These are phyloP conservation scores for Helicoverpa assulta DNA, from an alignment of 2,888 invertebrate species.

Conservation along the genomic window DNA sequence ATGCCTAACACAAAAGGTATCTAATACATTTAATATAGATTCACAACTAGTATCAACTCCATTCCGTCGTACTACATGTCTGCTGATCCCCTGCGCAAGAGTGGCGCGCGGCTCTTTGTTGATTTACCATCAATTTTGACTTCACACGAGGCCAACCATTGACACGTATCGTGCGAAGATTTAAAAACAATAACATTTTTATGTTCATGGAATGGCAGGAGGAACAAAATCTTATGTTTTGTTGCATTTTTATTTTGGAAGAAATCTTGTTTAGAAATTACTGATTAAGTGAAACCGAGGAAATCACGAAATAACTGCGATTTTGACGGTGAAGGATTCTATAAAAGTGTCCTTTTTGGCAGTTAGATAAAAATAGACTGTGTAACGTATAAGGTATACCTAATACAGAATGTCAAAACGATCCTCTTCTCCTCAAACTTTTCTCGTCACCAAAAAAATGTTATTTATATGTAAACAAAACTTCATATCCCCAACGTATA, in stretches of 20 bases:
- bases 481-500: neutral
- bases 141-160: conserved; percentile 68
- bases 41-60: conserved; percentile 54
- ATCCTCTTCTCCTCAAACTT: neutral
- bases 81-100: conserved; percentile 63
- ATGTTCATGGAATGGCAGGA: neutral
- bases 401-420: too few relatives aligned
- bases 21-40: neutral
- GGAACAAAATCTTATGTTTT: conserved; percentile 9
- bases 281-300: too few relatives aligned
- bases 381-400: too few relatives aligned
- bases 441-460: neutral
- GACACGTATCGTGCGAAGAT: conserved; percentile 58
- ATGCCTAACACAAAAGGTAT: too few relatives aligned
- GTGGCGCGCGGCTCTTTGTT: conserved; percentile 71
- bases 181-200: conserved; percentile 50
- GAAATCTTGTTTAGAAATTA: too few relatives aligned
- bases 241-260: neutral
- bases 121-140: conserved; percentile 71
- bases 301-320: too few relatives aligned
- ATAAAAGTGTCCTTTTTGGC: too few relatives aligned
- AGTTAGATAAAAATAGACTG: too few relatives aligned
- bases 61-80: conserved; percentile 35
- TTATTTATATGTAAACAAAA: too few relatives aligned
- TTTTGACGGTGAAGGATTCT: too few relatives aligned